Percentiles rank a stretch among this genome's conserved stretches.
These are phyloP conservation scores for Pollachius pollachius DNA, from an alignment of 2,113 vertebrate species.

Conservation along the genomic window DNA sequence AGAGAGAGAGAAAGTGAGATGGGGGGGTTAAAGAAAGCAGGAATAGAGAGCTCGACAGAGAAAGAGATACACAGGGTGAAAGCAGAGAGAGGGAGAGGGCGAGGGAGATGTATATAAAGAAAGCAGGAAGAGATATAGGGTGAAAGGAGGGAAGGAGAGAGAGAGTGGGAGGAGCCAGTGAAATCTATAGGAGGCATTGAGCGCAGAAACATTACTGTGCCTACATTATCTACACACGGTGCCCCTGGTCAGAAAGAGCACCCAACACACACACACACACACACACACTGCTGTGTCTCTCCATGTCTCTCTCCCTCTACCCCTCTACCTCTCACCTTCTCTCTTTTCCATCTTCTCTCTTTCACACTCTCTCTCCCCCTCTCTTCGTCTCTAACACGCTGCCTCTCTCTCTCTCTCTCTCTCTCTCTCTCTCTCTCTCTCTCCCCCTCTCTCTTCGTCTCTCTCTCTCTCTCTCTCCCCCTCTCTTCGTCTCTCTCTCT, in stretches of 20 bases:
- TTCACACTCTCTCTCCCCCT: constrained; percentile 1
- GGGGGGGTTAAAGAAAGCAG: too few relatives aligned
- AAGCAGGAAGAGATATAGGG: not conserved
- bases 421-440: too few relatives aligned
- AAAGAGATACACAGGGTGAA: too few relatives aligned
- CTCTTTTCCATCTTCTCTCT: not conserved
- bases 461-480: not conserved
- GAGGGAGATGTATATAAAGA: not conserved
- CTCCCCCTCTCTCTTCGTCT: not conserved
- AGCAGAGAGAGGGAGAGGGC: not conserved
- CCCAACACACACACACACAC: constrained; percentile 1
- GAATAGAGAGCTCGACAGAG: too few relatives aligned
- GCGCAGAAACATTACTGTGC: constrained; percentile 26
- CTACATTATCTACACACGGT: constrained; percentile 45
- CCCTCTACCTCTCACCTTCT: constrained; percentile 7
- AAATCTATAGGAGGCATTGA: constrained; percentile 44
- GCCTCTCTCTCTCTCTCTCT: not conserved
- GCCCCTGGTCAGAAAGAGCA: constrained; percentile 52
- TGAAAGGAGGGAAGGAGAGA: not conserved
- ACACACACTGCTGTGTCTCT: constrained; percentile 6
- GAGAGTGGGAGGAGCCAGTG: not conserved
- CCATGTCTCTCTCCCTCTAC: not conserved
- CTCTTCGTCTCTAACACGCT: constrained; percentile 13
- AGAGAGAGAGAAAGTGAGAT: too few relatives aligned
- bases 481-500: constrained; percentile 27